Evolutionary conservation across 2,797 vertebrate species (phyloP), one percentile per base, ranked within the genome.

Genomic region (Varecia variegata): DNA sequence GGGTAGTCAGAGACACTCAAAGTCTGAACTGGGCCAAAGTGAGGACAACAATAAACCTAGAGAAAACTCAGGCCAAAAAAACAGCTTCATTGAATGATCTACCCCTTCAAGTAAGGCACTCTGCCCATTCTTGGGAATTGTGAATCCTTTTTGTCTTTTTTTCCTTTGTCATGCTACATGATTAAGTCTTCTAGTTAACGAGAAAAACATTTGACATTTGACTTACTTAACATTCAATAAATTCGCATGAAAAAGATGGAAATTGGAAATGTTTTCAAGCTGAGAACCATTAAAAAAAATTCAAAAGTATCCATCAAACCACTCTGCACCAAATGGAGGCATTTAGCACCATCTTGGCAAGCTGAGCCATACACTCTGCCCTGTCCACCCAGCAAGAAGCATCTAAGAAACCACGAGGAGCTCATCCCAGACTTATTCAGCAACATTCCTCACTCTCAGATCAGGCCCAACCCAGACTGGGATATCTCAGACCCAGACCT

Each of bases 161-260:
- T 90, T 94, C 43, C 35, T 97, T 90, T 95, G 87, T 81, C 76
- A 68, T 93, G 70, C 56, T 85, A 73, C 80, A 77, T 81, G 58
- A 95, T 87, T 89, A 89, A 89, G 80, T 88, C 40, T 60, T 91
- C 70, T 62, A 70, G 89, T 43, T 95, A 95, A 96, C 92, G 65
- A 97, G 92, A 95, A 96, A 94, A 97, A 96, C 86, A 93, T 94
- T 91, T 83, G 38, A 96, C 86, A 93, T 94, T 91, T 79, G 38
- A 94, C 56, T 97, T 90, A 76, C 43, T 85, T 79, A 92, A 92
- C 35, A 30, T 84, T 96, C 58, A 81, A 95, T 90, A 94, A 76
- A 86, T 90, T 96, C 68, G 38, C 87, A 96, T 81, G 60, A 94
- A 95, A 80, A 97, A 88, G 58, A 94, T 56, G 79, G 45, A 88